These are phyloP conservation scores for Chydorus sphaericus DNA, from an alignment of 2,888 invertebrate genomes.

Conservation along the genomic window DNA sequence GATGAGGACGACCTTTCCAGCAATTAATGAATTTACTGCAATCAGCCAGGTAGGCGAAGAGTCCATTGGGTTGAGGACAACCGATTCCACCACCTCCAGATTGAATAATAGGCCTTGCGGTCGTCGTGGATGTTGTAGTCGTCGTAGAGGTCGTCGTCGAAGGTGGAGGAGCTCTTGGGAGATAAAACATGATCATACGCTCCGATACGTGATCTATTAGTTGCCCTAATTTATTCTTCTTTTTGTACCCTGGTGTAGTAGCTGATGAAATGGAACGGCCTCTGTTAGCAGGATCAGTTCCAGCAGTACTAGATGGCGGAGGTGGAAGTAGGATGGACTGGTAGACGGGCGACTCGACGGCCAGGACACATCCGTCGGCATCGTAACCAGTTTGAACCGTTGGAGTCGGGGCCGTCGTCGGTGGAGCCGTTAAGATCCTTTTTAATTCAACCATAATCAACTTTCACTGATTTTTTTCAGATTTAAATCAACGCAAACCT, in stretches of 20 bases:
- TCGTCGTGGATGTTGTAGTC: not conserved
- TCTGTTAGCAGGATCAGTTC: not conserved
- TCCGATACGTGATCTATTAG: not conserved
- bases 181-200: not conserved
- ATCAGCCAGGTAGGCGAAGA: conserved; percentile 16
- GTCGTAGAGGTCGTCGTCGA: not conserved
- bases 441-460: not conserved
- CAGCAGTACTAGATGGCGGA: not conserved
- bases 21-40: conserved; percentile 20
- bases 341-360: not conserved
- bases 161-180: not conserved
- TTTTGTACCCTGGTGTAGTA: not conserved
- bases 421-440: conserved; percentile 3
- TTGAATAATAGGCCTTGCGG: no score
- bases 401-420: not conserved
- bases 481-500: not conserved
- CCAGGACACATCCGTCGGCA: conserved; percentile 2
- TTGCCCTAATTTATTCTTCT: not conserved
- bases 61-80: conserved; percentile 13
- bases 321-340: not conserved
- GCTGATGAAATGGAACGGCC: no score
- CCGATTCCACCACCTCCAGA: no score
- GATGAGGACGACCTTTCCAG: conserved; percentile 13
- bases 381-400: not conserved
- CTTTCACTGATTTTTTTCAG: not conserved